These are phyloP conservation scores for Acipenser ruthenus DNA, from an alignment of 2,797 vertebrate species.

Conservation along the genomic window DNA sequence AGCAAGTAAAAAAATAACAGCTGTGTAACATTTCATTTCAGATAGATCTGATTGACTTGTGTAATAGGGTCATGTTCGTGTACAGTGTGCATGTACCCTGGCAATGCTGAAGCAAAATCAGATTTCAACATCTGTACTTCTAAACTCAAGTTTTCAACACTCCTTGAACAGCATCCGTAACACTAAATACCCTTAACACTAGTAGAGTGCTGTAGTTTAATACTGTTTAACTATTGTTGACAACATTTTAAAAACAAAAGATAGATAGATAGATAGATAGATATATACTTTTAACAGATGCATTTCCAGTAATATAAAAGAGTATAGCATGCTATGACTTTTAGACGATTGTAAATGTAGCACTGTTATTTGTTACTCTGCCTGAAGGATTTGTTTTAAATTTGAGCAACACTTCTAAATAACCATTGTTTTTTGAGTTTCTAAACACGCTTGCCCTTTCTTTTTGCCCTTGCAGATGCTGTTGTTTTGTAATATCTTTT, in stretches of 20 bases:
- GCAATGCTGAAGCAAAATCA: constrained; percentile 50
- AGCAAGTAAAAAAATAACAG: no score
- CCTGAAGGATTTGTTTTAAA: constrained; percentile 27
- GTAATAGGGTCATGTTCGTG: no score
- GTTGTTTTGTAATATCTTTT: constrained; percentile 4
- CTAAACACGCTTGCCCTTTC: constrained; percentile 32
- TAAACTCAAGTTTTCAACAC: constrained; percentile 25
- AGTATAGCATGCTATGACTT: constrained; percentile 39
- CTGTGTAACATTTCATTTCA: no score
- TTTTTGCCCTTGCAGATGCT: constrained; percentile 23
- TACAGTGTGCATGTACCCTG: no score
- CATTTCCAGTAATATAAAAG: constrained; percentile 41
- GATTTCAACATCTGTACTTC: constrained; percentile 33
- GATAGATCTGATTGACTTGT: no score
- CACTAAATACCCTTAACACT: neutral
- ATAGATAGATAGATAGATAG: neutral
- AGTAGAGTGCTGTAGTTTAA: constrained; percentile 43
- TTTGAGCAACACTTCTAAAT: constrained; percentile 1
- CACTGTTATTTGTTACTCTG: constrained; percentile 36
- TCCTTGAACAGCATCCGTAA: constrained; percentile 21
- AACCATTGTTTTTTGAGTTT: constrained; percentile 33
- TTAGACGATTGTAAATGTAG: constrained; percentile 43
- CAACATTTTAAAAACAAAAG: constrained; percentile 48
- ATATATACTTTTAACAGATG: constrained; percentile 31
- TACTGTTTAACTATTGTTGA: constrained; percentile 51